These are phyloP conservation scores for Brachycybe producta DNA, from an alignment of 2,888 invertebrate species.

Conservation along the genomic window DNA sequence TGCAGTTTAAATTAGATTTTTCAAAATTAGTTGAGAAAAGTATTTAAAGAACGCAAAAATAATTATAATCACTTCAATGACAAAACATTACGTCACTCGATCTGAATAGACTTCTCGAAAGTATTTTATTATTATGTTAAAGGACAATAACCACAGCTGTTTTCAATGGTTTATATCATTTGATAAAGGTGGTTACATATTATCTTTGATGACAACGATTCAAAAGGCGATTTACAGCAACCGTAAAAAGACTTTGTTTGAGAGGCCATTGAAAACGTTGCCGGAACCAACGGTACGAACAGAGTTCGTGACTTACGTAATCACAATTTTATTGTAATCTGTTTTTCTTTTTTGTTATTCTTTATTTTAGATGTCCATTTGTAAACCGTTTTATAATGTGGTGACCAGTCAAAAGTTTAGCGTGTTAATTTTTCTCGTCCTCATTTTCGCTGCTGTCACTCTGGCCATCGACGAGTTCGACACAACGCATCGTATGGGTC, in stretches of 20 bases:
- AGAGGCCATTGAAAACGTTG: not conserved
- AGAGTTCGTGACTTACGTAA: not conserved
- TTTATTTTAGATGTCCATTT: not conserved
- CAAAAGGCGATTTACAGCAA: not conserved
- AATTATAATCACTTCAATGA: no score
- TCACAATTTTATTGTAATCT: not conserved
- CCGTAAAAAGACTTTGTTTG: not conserved
- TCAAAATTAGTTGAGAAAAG: no score
- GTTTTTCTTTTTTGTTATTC: not conserved
- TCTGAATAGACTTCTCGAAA: no score
- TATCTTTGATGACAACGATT: not conserved
- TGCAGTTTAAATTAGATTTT: no score
- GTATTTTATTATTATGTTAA: no score
- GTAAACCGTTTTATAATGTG: not conserved
- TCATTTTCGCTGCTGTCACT: not conserved
- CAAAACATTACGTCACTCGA: no score
- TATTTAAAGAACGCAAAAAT: no score
- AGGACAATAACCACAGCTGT: no score
- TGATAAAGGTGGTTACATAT: not conserved
- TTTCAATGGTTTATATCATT: no score
- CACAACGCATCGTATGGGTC: not conserved
- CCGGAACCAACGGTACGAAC: not conserved
- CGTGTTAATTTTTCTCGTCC: not conserved
- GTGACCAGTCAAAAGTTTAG: constrained; percentile 4
- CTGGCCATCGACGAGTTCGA: not conserved